Percentiles rank a stretch among this genome's conserved stretches.
Conservation (phyloP, 2,797 vertebrate species). For the Ficedula albicollis region DNA sequence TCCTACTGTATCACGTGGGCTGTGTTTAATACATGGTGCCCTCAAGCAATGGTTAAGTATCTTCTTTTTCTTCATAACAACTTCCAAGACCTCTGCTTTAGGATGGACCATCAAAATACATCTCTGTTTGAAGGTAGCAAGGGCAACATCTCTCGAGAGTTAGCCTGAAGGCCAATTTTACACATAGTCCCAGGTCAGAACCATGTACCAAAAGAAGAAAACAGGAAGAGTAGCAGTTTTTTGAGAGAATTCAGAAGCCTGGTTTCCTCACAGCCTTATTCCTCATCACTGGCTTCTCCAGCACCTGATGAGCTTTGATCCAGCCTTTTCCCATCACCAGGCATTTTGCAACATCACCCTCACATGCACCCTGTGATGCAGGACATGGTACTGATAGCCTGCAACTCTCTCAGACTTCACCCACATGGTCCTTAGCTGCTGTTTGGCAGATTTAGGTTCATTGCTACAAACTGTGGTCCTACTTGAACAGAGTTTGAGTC, state of each 20-base stretch:
- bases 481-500: not conserved
- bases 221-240: not conserved
- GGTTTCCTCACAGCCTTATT: not conserved
- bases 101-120: not conserved
- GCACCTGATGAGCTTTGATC: not conserved
- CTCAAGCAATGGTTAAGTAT: not conserved
- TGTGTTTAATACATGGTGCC: not conserved
- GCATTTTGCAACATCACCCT: not conserved
- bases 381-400: not conserved
- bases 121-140: not conserved
- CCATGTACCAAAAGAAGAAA: not conserved
- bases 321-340: not conserved
- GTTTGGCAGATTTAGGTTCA: not conserved
- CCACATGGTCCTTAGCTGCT: not conserved
- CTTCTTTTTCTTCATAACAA: not conserved
- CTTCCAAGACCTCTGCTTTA: not conserved
- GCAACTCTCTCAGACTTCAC: not conserved
- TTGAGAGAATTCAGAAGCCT: not conserved
- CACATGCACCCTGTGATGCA: not conserved
- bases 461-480: not conserved
- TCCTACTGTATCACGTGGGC: not conserved
- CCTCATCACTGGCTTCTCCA: not conserved
- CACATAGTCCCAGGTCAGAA: not conserved
- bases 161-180: constrained; percentile 10
- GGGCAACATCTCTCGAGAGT: not conserved